These are phyloP conservation scores for Protophormia terraenovae DNA, from an alignment of 2,888 invertebrate genomes.

Conservation along the genomic window DNA sequence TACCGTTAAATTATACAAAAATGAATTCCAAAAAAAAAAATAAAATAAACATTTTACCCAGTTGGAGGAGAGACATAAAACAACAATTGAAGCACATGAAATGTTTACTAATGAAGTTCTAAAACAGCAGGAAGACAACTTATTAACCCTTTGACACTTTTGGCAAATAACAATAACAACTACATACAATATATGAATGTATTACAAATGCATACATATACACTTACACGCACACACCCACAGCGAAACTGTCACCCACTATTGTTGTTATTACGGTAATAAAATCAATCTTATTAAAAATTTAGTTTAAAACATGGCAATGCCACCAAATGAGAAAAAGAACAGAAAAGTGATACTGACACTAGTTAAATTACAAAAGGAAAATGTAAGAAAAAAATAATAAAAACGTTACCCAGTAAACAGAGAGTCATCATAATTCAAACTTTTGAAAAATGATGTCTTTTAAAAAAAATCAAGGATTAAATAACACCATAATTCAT, in stretches of 20 bases:
- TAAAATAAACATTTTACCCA: conserved; percentile 64
- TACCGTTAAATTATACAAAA: conserved; percentile 37
- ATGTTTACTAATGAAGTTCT: conserved; percentile 76
- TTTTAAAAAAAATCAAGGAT: too few relatives aligned
- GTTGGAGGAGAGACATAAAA: conserved; percentile 66
- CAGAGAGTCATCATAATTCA: too few relatives aligned
- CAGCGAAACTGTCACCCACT: conserved; percentile 45
- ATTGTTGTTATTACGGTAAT: conserved; percentile 71
- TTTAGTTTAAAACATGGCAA: conserved; percentile 56
- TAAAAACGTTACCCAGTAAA: conserved; percentile 64
- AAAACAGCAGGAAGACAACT: conserved; percentile 77
- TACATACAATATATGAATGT: neutral
- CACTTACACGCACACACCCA: conserved; percentile 1
- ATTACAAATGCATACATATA: conserved; percentile 10
- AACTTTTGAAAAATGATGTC: too few relatives aligned
- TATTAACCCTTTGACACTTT: conserved; percentile 79
- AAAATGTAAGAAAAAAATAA: conserved; percentile 25
- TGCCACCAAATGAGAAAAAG: conserved; percentile 21
- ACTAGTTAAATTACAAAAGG: neutral
- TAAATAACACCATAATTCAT: too few relatives aligned
- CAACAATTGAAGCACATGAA: conserved; percentile 63
- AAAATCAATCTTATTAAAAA: conserved; percentile 80
- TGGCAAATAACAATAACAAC: conserved; percentile 65
- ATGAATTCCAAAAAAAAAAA: conserved; percentile 1
- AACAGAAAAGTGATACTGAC: neutral